phyloP scores from a whole-genome alignment of 2,888 invertebrate genomes.

The Cerastis leucographa region DNA sequence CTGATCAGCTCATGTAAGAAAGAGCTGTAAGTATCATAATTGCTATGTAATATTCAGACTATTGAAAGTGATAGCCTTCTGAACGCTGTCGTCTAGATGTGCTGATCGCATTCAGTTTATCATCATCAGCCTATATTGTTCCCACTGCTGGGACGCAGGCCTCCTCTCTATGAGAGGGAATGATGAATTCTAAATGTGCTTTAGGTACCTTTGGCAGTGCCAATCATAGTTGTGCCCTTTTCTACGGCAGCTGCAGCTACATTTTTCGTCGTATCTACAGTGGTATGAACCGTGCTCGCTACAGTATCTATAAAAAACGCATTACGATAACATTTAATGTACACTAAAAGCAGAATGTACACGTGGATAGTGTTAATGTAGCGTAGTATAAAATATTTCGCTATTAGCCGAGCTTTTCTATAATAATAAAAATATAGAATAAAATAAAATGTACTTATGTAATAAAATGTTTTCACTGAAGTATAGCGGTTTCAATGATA shows the following conservation, averaged over 20 bases:
- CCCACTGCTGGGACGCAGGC: too few species aligned
- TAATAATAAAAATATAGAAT: constrained; percentile 13
- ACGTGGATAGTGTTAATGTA: constrained; percentile 42
- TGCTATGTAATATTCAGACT: not conserved
- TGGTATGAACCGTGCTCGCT: constrained; percentile 65
- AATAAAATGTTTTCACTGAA: too few species aligned
- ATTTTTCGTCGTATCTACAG: constrained; percentile 70
- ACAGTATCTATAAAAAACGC: constrained; percentile 67
- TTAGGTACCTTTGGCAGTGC: constrained; percentile 57
- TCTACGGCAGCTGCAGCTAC: constrained; percentile 68
- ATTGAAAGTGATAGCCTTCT: not conserved
- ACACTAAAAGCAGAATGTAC: constrained; percentile 21
- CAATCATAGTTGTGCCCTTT: constrained; percentile 71
- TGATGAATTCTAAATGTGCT: constrained; percentile 4
- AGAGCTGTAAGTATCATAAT: not conserved
- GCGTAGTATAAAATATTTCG: constrained; percentile 24
- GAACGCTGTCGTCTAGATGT: not conserved
- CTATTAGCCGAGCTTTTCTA: constrained; percentile 22
- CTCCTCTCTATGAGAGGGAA: too few species aligned
- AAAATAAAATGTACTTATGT: not conserved
- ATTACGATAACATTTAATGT: constrained; percentile 32
- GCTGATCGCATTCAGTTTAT: not conserved
- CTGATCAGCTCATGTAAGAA: not conserved
- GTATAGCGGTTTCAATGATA: not conserved
- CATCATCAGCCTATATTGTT: too few species aligned